Percentiles rank a stretch among this genome's conserved stretches.
phyloP scores from a whole-genome alignment of 2,888 invertebrate genomes.

The Lasius platythorax region DNA sequence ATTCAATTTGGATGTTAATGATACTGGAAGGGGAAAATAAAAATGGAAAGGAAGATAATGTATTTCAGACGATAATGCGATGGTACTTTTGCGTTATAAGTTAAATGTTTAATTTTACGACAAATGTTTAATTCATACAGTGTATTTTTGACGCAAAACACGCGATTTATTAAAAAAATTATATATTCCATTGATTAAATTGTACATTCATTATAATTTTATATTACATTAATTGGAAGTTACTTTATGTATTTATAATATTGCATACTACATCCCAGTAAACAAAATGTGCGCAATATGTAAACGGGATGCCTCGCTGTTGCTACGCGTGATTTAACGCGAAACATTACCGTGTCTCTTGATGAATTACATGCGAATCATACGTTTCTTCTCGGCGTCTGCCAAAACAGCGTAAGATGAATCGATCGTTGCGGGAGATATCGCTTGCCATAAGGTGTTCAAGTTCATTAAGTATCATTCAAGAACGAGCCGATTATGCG shows the following conservation, averaged over 20 bases:
- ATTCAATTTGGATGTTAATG: background rate
- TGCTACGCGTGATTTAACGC: no score
- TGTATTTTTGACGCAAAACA: background rate
- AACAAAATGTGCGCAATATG: no score
- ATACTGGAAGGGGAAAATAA: background rate
- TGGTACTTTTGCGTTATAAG: background rate
- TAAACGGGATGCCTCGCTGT: no score
- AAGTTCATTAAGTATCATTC: constrained; percentile 69
- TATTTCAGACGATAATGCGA: background rate
- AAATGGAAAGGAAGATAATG: background rate
- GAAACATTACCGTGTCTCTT: no score
- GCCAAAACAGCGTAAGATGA: constrained; percentile 15
- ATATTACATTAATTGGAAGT: background rate
- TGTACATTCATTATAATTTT: background rate
- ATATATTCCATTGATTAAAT: background rate
- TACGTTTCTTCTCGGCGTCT: constrained; percentile 4
- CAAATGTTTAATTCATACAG: no score
- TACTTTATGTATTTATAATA: no score
- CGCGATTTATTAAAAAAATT: background rate
- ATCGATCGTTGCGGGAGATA: constrained; percentile 50
- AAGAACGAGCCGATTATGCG: constrained; percentile 36
- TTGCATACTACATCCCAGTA: no score
- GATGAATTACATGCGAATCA: background rate
- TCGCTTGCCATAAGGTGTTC: constrained; percentile 56
- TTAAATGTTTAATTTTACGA: background rate